Evolutionary conservation across 2,888 invertebrate genomes (phyloP).

Genomic region (Eristalis tenax): DNA sequence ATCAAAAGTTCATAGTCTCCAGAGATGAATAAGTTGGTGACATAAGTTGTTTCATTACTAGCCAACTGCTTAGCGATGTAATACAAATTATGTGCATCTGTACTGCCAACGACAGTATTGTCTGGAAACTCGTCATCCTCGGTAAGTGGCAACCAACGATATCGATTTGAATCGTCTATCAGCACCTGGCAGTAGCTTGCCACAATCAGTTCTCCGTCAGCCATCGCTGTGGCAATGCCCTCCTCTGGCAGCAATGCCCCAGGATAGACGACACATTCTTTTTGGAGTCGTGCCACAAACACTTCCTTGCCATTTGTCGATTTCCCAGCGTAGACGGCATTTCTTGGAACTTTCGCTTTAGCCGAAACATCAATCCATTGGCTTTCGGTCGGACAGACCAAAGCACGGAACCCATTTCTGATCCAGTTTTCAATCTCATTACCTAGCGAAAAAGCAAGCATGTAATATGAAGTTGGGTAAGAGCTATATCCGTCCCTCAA

Average conservation of each 20-base stretch:
- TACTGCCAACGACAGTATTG: slow-evolving; percentile 7
- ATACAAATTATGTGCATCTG: not conserved
- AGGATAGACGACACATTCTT: not conserved
- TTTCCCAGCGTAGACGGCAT: not conserved
- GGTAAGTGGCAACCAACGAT: not conserved
- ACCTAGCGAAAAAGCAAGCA: not conserved
- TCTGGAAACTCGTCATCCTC: not conserved
- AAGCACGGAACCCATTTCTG: accelerated
- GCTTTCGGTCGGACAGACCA: not conserved
- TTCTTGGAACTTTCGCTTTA: not conserved
- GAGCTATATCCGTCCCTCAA: not conserved
- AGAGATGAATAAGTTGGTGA: not conserved
- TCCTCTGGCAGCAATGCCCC: not conserved
- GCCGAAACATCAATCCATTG: not conserved
- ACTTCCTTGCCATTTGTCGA: not conserved
- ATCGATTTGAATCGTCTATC: not conserved
- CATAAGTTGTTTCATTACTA: not conserved
- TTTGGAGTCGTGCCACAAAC: slow-evolving; percentile 1
- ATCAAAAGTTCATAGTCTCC: too few species aligned
- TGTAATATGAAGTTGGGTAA: not conserved
- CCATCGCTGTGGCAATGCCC: not conserved
- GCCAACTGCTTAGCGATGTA: not conserved
- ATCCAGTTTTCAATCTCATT: not conserved
- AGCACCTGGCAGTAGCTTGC: slow-evolving; percentile 3
- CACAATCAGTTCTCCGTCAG: not conserved